phyloP scores from a whole-genome alignment of 64 coral and sea anemone genomes.

The Dendronephthya gigantea region DNA sequence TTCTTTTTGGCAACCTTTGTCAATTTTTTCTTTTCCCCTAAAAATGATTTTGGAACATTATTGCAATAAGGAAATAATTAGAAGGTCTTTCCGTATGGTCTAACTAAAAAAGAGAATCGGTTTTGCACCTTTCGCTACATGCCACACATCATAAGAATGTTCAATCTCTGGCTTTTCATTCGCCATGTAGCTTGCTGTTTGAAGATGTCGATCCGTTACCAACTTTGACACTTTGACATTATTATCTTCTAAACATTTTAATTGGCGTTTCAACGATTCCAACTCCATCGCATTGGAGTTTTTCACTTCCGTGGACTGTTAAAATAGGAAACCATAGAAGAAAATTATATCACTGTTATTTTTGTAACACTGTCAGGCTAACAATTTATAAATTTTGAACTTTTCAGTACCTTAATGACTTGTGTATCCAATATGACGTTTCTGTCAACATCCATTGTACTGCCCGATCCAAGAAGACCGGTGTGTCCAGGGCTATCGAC shows the following conservation, averaged over 20 bases:
- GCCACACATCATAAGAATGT: slow-evolving; percentile 21
- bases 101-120: background rate
- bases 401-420: slow-evolving; percentile 22
- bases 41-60: background rate
- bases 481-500: slow-evolving; percentile 27
- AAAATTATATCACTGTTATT: background rate
- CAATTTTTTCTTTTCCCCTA: slow-evolving; percentile 18
- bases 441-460: background rate
- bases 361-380: background rate
- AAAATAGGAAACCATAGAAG: background rate
- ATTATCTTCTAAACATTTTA: slow-evolving; percentile 7
- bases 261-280: slow-evolving; percentile 9
- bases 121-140: slow-evolving; percentile 18
- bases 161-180: slow-evolving; percentile 19
- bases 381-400: background rate
- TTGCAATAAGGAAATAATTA: background rate
- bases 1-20: no score
- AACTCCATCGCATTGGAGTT: background rate
- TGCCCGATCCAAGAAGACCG: slow-evolving; percentile 18
- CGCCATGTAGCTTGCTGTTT: background rate
- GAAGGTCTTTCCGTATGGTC: background rate
- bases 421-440: slow-evolving; percentile 22
- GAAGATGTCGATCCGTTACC: background rate
- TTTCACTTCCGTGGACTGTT: background rate
- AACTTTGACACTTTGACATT: background rate